Evolutionary conservation across 2,797 vertebrate species (phyloP).

Genomic region (Oryzias sinensis): DNA sequence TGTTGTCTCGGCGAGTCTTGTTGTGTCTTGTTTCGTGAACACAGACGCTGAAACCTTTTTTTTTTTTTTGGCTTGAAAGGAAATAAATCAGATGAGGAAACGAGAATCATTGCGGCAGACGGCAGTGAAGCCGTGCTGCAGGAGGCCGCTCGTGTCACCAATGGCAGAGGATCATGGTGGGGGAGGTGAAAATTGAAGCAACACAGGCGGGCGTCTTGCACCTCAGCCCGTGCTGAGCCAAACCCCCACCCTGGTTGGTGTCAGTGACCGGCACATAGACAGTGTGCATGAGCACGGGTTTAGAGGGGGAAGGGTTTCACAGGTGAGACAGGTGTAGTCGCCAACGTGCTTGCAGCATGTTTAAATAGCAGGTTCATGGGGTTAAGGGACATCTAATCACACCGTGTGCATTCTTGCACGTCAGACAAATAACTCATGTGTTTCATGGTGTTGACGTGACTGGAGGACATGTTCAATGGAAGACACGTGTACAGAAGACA

Average conservation of each 20-base stretch:
- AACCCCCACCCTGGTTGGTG: conserved; percentile 38
- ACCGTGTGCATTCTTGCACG: conserved; percentile 52
- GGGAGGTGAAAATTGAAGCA: conserved; percentile 85
- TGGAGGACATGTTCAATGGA: conserved; percentile 36
- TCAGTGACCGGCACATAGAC: conserved; percentile 29
- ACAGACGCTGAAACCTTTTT: neutral
- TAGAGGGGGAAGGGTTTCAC: conserved; percentile 47
- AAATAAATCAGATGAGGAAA: conserved; percentile 9
- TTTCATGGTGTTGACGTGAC: conserved; percentile 58
- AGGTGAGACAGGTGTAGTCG: conserved; percentile 67
- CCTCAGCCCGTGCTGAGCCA: conserved; percentile 65
- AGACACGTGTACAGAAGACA: conserved; percentile 9
- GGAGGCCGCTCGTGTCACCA: conserved; percentile 63
- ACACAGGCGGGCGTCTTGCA: conserved; percentile 80
- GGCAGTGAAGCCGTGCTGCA: conserved; percentile 39
- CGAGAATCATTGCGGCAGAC: conserved; percentile 34
- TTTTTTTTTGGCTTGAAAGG: neutral
- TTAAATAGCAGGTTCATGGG: conserved; percentile 61
- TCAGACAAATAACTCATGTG: conserved; percentile 60
- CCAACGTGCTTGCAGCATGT: conserved; percentile 59
- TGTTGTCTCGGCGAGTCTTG: neutral
- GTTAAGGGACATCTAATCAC: conserved; percentile 40
- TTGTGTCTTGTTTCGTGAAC: conserved; percentile 18
- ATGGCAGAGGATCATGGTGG: conserved; percentile 69
- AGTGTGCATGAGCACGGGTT: conserved; percentile 20